phyloP scores from a whole-genome alignment of 2,797 vertebrate species.

The Ptychobarbus kaznakovi region DNA sequence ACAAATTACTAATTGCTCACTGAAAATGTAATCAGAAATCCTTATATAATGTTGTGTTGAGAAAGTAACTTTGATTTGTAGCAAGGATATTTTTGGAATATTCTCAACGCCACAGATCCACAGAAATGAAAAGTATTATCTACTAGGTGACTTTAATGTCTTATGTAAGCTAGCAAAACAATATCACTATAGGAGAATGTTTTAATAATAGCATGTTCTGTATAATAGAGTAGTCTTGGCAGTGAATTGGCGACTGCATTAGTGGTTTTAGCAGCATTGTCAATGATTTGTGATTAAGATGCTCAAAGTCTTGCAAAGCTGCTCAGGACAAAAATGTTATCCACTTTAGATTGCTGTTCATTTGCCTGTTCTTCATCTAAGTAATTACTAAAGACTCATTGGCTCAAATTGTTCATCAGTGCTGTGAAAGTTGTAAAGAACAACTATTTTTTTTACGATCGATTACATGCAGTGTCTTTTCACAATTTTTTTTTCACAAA shows the following conservation, averaged over 20 bases:
- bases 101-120: background rate
- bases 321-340: background rate
- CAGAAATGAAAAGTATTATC: background rate
- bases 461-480: background rate
- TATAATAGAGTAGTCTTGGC: background rate
- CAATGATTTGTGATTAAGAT: background rate
- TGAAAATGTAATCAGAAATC: background rate
- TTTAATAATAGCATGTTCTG: background rate
- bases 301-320: background rate
- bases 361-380: constrained; percentile 18
- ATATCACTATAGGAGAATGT: no score
- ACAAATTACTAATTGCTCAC: background rate
- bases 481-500: no score
- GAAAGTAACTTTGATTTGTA: background rate
- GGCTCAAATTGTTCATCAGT: constrained; percentile 8
- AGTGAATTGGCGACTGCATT: background rate
- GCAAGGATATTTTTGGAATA: background rate
- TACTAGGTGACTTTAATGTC: background rate
- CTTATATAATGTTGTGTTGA: background rate
- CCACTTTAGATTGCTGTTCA: background rate
- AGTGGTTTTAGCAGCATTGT: background rate
- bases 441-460: background rate
- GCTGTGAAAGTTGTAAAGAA: constrained; percentile 14
- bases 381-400: constrained; percentile 26
- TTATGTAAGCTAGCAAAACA: background rate